Base-by-base conservation (phyloP, 2,888 invertebrate species). In the Nemoura dubitans region DNA sequence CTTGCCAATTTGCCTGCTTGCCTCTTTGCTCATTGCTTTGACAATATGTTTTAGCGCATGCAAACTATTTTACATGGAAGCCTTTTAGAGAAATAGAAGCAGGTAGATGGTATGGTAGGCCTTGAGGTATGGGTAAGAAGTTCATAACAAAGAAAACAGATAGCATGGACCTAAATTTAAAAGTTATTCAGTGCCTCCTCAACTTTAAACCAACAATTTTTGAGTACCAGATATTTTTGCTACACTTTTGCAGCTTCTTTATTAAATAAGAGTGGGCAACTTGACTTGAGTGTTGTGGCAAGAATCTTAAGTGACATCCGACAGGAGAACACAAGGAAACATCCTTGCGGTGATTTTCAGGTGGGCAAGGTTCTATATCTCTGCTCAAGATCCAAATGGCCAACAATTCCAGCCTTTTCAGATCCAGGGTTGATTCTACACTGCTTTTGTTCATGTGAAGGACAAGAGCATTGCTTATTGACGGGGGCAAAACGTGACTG, bases 401-500 rank as follows among this genome's bases (percentile, higher is more conserved):
- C 59, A 59, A 59, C 59, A 59, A 59, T 59, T 59, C 85, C 81
- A 82, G 81, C 80, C 28, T 76, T 42, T 59, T 26, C 28, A 78
- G 36, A 83, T 83, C 81, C 30, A 29, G 87, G 85, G 83, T 78
- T 21, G 87, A 36, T 85, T n/a, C 80, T 81, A 82, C 87, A 82
- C 36, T 14, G 28, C 43, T 83, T 87, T 87, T 87, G 87, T 87
- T 87, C 83, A 21, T 26, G 77, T 43, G 78, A 77, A 87, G 85
- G 87, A 26, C 83, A 78, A 76, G 78, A 78, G 27, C 28, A 30
- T 76, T 59, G 77, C 81, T 86, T 87, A 87, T 87, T 87, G 59
- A 59, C 77, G 83, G 81, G 86, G 83, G 87, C 86, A 87, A 78
- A 86, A 78, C 86, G 86, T 87, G 87, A 86, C 77, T 7, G 77